A percentile compares a stretch with the other conserved stretches of the same genome.
These are phyloP conservation scores for Nansenia antarctica DNA, from an alignment of 2,113 vertebrate species.

Conservation along the genomic window DNA sequence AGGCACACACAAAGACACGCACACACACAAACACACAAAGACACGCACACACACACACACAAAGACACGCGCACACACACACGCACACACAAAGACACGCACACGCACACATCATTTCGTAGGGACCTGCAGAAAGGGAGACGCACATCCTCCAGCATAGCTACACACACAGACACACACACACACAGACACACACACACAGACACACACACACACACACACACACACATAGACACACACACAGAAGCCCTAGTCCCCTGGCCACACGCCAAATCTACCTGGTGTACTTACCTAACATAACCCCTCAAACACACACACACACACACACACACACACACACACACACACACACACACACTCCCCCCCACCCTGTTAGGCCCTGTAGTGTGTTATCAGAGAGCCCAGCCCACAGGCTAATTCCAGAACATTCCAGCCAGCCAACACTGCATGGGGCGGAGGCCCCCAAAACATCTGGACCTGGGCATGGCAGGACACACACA, in stretches of 20 bases:
- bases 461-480: constrained; percentile 39
- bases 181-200: not conserved
- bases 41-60: not conserved
- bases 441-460: not conserved
- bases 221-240: not conserved
- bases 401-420: constrained; percentile 23
- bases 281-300: not conserved
- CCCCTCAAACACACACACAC: not conserved
- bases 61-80: not conserved
- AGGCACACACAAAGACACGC: not conserved
- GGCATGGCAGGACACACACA: not conserved
- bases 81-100: not conserved
- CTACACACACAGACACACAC: not conserved
- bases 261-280: constrained; percentile 19
- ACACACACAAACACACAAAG: not conserved
- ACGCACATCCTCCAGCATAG: too few relatives aligned
- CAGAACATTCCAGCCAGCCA: constrained; percentile 24
- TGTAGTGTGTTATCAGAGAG: constrained; percentile 21
- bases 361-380: not conserved
- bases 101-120: not conserved
- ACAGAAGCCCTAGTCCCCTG: not conserved
- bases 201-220: not conserved
- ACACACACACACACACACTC: constrained; percentile 8
- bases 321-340: not conserved
- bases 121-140: too few relatives aligned